Base-by-base conservation (phyloP, 53 echinoderm and acorn worm species). In the Paelopatides confundens region DNA sequence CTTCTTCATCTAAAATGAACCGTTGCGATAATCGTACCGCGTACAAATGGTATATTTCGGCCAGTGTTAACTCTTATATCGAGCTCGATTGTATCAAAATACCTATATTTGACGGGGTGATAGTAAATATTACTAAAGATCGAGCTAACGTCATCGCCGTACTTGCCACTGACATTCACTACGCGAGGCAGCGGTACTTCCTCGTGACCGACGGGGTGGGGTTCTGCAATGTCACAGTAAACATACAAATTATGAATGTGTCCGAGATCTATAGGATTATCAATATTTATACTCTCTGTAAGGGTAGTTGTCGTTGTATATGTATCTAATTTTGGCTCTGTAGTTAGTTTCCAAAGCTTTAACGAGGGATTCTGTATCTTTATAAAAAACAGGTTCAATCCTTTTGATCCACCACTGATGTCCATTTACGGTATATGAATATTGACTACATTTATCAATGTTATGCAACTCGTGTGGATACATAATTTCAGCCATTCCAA, bases 1-100 rank as follows among this genome's bases (percentile, higher is more conserved):
- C n/a, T n/a, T n/a, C n/a, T n/a, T n/a, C n/a, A n/a, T 31, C 82
- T 52, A 65, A 95, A 95, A 30, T 95, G 95, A 71, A 93, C 91
- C 74, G 90, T 95, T 63, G 65, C 63, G 31, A 90, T 87, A 27
- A 92, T 62, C 27, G 77, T 90, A 43, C 92, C 92, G n/a, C 91
- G 90, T 58, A 91, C 86, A 34, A 95, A 93, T 92, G 89, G 92
- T 30, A 95, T 88, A 29, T 48, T 68, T 21, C 64, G 62, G 0
- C 92, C 95, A 3, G 88, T 90, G 36, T 52, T 76, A 54, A 84
- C 90, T 66, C 90, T 90, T 85, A 90, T 90, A 90, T 90, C 77
- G 24, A 90, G 69, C 53, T 89, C 89, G 0, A 89, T 35, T 2
- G 64, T 54, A 26, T 46, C 26, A 5, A 81, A 54, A 62, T 81